Evolutionary conservation across 2,113 vertebrate species (phyloP).

Genomic region (Brachyistius frenatus): DNA sequence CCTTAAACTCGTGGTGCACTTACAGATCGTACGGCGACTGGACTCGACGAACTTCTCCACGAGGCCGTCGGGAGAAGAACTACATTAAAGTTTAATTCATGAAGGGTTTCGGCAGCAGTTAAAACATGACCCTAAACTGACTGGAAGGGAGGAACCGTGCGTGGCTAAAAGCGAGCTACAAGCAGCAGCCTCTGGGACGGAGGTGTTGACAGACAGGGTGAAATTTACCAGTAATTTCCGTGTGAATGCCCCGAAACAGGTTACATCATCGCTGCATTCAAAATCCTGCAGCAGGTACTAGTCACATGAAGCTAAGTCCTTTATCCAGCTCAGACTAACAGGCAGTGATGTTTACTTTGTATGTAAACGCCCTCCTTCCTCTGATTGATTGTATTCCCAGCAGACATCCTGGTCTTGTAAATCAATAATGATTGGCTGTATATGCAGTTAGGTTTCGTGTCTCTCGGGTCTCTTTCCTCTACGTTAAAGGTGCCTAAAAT

Average conservation of each 20-base stretch:
- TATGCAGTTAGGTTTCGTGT: neutral
- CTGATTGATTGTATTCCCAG: slow-evolving; percentile 12
- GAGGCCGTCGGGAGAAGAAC: slow-evolving; percentile 21
- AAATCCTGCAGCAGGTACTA: neutral
- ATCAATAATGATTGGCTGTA: slow-evolving; percentile 22
- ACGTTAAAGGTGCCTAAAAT: slow-evolving; percentile 30
- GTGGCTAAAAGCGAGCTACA: neutral
- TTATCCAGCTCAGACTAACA: neutral
- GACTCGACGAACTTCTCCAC: neutral
- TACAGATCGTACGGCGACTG: neutral
- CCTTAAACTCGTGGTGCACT: neutral
- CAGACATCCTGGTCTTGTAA: neutral
- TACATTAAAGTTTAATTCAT: slow-evolving; percentile 28
- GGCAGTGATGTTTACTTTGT: neutral
- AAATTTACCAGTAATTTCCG: neutral
- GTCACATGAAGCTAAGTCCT: slow-evolving; percentile 1
- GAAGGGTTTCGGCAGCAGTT: neutral
- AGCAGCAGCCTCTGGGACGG: slow-evolving; percentile 10
- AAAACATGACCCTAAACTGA: slow-evolving; percentile 35
- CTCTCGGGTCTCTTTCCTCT: neutral
- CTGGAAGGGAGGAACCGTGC: slow-evolving; percentile 10
- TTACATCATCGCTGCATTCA: slow-evolving; percentile 15
- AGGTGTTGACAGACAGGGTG: neutral
- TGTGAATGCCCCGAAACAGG: slow-evolving; percentile 6
- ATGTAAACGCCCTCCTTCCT: neutral